Base-by-base conservation (phyloP, 1,140 invertebrate species). In the Drusus annulatus region DNA sequence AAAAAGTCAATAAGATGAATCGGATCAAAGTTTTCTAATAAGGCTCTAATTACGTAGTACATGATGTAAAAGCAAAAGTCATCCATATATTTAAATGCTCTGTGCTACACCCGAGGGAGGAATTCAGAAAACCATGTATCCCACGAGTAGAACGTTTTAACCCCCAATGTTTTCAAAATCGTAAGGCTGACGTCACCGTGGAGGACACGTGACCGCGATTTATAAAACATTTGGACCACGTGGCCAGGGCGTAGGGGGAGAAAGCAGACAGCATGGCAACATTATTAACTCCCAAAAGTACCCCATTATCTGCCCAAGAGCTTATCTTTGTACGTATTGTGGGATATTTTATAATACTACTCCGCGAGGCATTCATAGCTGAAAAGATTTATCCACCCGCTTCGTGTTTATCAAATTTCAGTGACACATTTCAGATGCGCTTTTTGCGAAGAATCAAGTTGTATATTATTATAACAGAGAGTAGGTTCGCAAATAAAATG, bases 201-300 rank as follows among this genome's bases (percentile, higher is more conserved):
- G 36, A 58, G 4, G 82, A 5, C 82, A 83, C 82, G 82, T 83
- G 82, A 81, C 73, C 82, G 71, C 82, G 82, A 83, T 83, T 83
- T 83, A 83, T 80, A 80, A 76, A 80, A 81, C 82, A 83, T 83
- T 83, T 60, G n/a, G 52, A 76, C 76, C 79, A 77, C 82, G 82
- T 83, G 82, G 63, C 79, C 31, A 60, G 75, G 77, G 65, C 52
- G 77, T 28, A 51, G 68, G 68, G 19, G 31, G 78, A 31, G 36
- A 45, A 13, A 45, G 36, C 36, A 45, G 36, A 45, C 36, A n/a
- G 52, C n/a, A 51, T 51, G 52, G 63, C 65, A 71, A 73, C 65
- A 71, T 62, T 79, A 79, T 79, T 79, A 79, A 74, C 51, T 79
- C 58, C 54, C 50, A 62, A 71, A 73, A 36, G 56, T 8, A 60